A percentile compares a stretch with the other conserved stretches of the same genome.
Evolutionary conservation across 2,113 vertebrate genomes (phyloP).

Genomic region (Solea senegalensis): DNA sequence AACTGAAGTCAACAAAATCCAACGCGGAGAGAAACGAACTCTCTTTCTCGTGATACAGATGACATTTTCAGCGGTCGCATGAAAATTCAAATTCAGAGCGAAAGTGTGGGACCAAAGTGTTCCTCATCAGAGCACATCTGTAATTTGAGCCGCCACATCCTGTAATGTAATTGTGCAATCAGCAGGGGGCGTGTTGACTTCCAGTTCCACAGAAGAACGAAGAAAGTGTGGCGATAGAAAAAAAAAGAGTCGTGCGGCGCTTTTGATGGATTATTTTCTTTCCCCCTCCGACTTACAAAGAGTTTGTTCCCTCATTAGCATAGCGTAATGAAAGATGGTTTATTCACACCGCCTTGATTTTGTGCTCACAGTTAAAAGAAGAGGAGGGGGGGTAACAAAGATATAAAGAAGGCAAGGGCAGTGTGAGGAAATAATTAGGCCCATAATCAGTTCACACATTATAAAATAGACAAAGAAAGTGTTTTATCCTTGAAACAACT

Average conservation of each 20-base stretch:
- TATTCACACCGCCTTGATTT: conserved; percentile 41
- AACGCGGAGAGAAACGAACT: too few relatives aligned
- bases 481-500: conserved; percentile 21
- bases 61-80: not conserved
- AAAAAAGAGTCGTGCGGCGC: conserved; percentile 22
- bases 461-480: not conserved
- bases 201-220: not conserved
- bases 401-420: conserved; percentile 22
- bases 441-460: conserved; percentile 28
- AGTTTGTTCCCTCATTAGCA: conserved; percentile 17
- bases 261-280: not conserved
- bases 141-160: not conserved
- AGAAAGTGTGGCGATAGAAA: not conserved
- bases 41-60: too few relatives aligned
- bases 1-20: too few relatives aligned
- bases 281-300: not conserved
- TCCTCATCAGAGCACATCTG: conserved; percentile 2
- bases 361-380: not conserved
- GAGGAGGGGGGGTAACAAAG: not conserved
- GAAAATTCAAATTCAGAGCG: not conserved
- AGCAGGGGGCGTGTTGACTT: conserved; percentile 3
- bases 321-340: conserved; percentile 20
- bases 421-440: conserved; percentile 36
- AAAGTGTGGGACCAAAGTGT: not conserved
- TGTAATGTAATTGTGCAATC: conserved; percentile 28